A percentile compares a stretch with the other conserved stretches of the same genome.
These are phyloP conservation scores for Drosophila subpulchrella DNA, from an alignment of 1,140 invertebrate genomes.

Conservation along the genomic window DNA sequence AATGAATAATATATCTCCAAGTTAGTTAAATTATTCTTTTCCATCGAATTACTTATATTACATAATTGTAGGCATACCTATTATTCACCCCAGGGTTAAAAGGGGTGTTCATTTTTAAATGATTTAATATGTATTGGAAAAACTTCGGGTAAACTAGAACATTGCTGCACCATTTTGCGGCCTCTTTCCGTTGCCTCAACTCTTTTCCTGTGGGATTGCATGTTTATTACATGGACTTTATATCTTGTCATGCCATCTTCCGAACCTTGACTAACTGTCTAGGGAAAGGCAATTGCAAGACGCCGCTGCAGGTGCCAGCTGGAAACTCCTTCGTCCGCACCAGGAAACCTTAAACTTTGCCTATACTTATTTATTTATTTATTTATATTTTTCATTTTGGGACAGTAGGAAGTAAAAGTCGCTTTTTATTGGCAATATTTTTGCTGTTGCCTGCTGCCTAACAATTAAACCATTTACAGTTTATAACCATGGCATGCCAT, in stretches of 20 bases:
- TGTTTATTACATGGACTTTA: conserved; percentile 27
- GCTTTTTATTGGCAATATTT: conserved; percentile 55
- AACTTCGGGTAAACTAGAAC: not conserved
- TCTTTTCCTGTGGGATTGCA: conserved; percentile 21
- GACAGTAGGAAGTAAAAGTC: conserved; percentile 21
- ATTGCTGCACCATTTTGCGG: conserved; percentile 10
- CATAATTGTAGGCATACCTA: not conserved
- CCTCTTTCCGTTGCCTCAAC: not conserved
- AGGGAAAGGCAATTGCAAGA: conserved; percentile 16
- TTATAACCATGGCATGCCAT: conserved; percentile 78
- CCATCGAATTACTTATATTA: not conserved
- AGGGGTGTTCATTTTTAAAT: not conserved
- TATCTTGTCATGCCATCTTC: conserved; percentile 24
- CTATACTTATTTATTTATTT: conserved; percentile 24
- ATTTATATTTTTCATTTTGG: not conserved
- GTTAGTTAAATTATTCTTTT: too few species aligned
- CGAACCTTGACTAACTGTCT: conserved; percentile 29
- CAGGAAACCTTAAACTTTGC: conserved; percentile 34
- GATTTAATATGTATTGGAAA: not conserved
- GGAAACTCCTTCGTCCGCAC: conserved; percentile 9
- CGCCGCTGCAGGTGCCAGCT: conserved; percentile 32
- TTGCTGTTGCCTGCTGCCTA: conserved; percentile 45
- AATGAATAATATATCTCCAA: not conserved
- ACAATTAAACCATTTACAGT: conserved; percentile 81
- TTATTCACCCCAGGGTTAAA: not conserved